Percentiles rank a stretch among this genome's conserved stretches.
phyloP scores from a whole-genome alignment of 2,797 vertebrate genomes.

The Ispidina lecontei region DNA sequence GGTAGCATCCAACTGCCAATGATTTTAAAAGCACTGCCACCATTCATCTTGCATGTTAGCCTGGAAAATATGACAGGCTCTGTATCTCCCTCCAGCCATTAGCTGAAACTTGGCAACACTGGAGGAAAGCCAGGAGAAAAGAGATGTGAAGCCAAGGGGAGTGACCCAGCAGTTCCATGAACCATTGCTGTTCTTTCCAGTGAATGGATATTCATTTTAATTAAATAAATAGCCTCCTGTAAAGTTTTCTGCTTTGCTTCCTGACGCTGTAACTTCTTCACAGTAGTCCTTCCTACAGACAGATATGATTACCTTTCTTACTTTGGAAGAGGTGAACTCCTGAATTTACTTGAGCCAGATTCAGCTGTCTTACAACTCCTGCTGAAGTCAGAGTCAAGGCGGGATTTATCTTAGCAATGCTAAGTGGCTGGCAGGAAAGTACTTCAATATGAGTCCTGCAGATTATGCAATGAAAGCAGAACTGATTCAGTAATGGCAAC shows the following conservation, averaged over 20 bases:
- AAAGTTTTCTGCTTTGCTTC: slow-evolving; percentile 3
- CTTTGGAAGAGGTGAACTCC: neutral
- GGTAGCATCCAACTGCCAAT: neutral
- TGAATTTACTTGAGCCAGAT: neutral
- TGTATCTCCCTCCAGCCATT: slow-evolving; percentile 11
- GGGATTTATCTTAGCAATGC: slow-evolving; percentile 18
- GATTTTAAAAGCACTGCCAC: slow-evolving; percentile 26
- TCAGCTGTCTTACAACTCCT: neutral
- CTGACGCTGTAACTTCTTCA: neutral
- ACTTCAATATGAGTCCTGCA: neutral
- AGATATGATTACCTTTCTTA: neutral
- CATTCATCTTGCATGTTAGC: neutral
- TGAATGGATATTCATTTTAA: slow-evolving; percentile 26
- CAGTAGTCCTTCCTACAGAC: neutral
- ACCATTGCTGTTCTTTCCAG: slow-evolving; percentile 19
- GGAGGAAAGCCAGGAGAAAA: slow-evolving; percentile 8
- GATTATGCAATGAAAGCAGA: neutral
- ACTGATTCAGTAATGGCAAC: neutral
- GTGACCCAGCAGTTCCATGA: slow-evolving; percentile 36
- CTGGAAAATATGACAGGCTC: slow-evolving; percentile 8
- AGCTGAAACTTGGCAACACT: slow-evolving; percentile 14
- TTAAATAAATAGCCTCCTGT: slow-evolving; percentile 22
- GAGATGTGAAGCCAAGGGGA: neutral
- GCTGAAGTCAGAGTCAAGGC: neutral
- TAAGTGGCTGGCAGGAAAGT: neutral